Evolutionary conservation across 2,888 invertebrate genomes (phyloP).

Genomic region (Diaprepes abbreviatus): DNA sequence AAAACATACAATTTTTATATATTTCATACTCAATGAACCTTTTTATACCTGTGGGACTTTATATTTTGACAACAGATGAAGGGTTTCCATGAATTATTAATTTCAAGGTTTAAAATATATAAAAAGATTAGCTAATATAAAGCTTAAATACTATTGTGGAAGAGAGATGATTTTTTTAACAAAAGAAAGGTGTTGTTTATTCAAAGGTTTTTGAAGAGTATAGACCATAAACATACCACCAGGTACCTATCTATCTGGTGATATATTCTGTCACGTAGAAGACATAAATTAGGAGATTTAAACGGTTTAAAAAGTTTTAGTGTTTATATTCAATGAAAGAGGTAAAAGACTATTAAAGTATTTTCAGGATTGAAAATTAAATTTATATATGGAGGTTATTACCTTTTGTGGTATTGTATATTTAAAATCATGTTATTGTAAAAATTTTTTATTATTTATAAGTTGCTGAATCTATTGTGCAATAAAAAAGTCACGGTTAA

Average conservation of each 20-base stretch:
- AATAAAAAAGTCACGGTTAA: too few relatives aligned
- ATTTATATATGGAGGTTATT: too few relatives aligned
- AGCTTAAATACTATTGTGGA: neutral
- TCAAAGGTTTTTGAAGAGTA: slow-evolving; percentile 24
- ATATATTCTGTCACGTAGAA: slow-evolving; percentile 46
- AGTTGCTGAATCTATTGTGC: too few relatives aligned
- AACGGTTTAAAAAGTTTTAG: slow-evolving; percentile 25
- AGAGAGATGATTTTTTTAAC: neutral
- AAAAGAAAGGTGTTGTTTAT: slow-evolving; percentile 41
- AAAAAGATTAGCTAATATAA: slow-evolving; percentile 8
- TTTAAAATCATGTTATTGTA: too few relatives aligned
- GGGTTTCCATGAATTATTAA: neutral
- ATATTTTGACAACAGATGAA: neutral
- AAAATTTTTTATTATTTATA: too few relatives aligned
- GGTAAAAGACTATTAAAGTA: neutral
- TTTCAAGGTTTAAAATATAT: neutral
- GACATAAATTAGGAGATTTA: slow-evolving; percentile 45
- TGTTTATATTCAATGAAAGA: neutral
- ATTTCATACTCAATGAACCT: too few relatives aligned
- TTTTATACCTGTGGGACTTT: neutral
- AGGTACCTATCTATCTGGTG: slow-evolving; percentile 37
- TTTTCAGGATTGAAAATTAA: slow-evolving; percentile 1
- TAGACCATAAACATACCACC: slow-evolving; percentile 44
- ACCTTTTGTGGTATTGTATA: too few relatives aligned
- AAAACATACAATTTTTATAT: too few relatives aligned